Evolutionary conservation across 37 sponge, comb jelly and placozoan genomes (phyloP).

Genomic region (Hexactinellida sp.): DNA sequence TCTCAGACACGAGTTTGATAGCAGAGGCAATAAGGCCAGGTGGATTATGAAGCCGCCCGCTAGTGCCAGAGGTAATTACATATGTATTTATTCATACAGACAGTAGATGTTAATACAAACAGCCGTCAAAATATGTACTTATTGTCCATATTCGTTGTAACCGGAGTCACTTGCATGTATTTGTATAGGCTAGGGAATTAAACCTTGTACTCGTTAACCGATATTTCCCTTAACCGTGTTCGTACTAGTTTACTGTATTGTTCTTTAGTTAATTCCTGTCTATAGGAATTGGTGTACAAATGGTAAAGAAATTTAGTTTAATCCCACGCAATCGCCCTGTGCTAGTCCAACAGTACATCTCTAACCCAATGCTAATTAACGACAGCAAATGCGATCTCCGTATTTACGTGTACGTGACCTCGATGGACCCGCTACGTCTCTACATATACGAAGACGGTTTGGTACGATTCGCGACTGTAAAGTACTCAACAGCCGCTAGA

Average conservation of each 20-base stretch:
- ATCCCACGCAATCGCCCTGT: slow-evolving; percentile 62
- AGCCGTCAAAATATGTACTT: no score
- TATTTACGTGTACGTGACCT: slow-evolving; percentile 81
- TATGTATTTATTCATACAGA: no score
- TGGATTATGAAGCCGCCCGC: slow-evolving; percentile 84
- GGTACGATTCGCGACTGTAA: slow-evolving; percentile 81
- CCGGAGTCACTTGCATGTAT: no score
- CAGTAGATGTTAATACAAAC: no score
- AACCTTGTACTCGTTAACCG: no score
- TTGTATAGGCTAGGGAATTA: no score
- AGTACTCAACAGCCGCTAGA: slow-evolving; percentile 66
- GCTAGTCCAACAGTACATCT: slow-evolving; percentile 77
- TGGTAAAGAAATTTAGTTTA: slow-evolving; percentile 61
- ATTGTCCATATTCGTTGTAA: no score
- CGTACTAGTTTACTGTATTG: no score
- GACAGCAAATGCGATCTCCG: slow-evolving; percentile 92
- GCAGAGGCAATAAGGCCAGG: slow-evolving; percentile 47
- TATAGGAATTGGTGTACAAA: slow-evolving; percentile 79
- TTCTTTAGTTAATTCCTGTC: no score
- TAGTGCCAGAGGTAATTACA: slow-evolving; percentile 6
- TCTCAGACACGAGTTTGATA: slow-evolving; percentile 72
- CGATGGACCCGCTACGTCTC: slow-evolving; percentile 75
- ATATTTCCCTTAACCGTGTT: no score
- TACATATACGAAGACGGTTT: slow-evolving; percentile 84
- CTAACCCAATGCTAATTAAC: slow-evolving; percentile 73